Base-by-base conservation (phyloP, 2,113 vertebrate genomes). In the human (Homo sapiens) region DNA sequence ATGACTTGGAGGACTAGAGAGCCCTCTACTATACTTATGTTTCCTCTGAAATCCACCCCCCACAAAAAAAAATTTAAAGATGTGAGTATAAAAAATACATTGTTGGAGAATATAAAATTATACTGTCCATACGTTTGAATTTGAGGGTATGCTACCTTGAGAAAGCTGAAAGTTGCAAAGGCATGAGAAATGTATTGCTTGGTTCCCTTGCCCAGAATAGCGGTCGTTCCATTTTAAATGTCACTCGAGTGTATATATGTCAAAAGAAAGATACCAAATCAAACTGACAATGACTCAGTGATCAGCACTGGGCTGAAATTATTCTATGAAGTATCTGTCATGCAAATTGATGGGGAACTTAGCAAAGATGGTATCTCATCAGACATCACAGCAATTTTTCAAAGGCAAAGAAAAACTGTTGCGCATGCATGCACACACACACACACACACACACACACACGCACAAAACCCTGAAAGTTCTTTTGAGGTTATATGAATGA, bases 261-360 rank as follows among this genome's bases (percentile, higher is more conserved):
- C 90, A 88, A 82, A 97, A 97, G 43, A 86, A 94, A 96, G 27
- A 13, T 10, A 80, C 32, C 17, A 79, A 93, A 98, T 97, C 96
- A 97, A 98, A 98, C 40, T 92, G 98, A 98, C 97, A 98, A 89
- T 2, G 79, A 98, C 97, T 97, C 97, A 98, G n/a, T 93, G 94
- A 98, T 30, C 96, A 98, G 94, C 96, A 98, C 59, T 82, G 78
- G 79, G 50, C 72, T 90, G 81, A 93, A 92, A 90, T 82, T 86
- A 81, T 95, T 97, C 79, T 85, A 89, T 89, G 89, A 98, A 97
- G 80, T 92, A 96, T 96, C 97, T 98, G 97, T 91, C 97, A 96
- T 96, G 52, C 96, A 98, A 98, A 96, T 90, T 93, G 72, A 97
- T 97, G 61, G 97, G 6, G 78, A 97, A 93, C 22, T 93, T 97